A percentile compares a stretch with the other conserved stretches of the same genome.
Conservation (phyloP, 2,797 vertebrate species). For the Percopsis omiscomaycus region DNA sequence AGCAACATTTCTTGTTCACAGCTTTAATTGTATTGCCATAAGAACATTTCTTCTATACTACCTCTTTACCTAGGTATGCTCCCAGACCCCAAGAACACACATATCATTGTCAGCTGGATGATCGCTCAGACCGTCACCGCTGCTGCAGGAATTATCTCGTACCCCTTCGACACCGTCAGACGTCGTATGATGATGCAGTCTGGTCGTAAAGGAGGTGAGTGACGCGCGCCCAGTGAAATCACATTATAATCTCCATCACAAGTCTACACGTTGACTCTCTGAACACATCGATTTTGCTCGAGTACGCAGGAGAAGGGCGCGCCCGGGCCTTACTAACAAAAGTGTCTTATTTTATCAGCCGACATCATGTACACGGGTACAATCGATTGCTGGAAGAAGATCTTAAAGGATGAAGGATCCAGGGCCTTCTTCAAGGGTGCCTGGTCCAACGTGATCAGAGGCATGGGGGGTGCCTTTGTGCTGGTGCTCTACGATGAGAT, state of each 20-base stretch:
- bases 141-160: slow-evolving; percentile 89
- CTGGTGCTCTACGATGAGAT: slow-evolving; percentile 99
- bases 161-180: slow-evolving; percentile 97
- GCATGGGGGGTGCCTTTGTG: slow-evolving; percentile 98
- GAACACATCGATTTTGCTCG: not conserved
- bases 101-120: slow-evolving; percentile 97
- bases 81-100: slow-evolving; percentile 98
- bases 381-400: slow-evolving; percentile 98
- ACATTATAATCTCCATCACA: not conserved
- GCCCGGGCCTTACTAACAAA: not conserved
- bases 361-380: slow-evolving; percentile 99
- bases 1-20: too few species aligned
- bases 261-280: not conserved
- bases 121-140: slow-evolving; percentile 97
- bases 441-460: slow-evolving; percentile 98
- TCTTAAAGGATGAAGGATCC: slow-evolving; percentile 90
- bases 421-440: slow-evolving; percentile 98
- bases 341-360: slow-evolving; percentile 75
- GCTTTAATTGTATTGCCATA: not conserved
- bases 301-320: slow-evolving; percentile 10
- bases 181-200: slow-evolving; percentile 99
- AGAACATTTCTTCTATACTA: not conserved
- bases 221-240: not conserved
- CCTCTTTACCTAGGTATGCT: slow-evolving; percentile 85
- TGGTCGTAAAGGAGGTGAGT: slow-evolving; percentile 95